Conservation (phyloP, 2,888 invertebrate species). For the Eupeodes latifasciatus region DNA sequence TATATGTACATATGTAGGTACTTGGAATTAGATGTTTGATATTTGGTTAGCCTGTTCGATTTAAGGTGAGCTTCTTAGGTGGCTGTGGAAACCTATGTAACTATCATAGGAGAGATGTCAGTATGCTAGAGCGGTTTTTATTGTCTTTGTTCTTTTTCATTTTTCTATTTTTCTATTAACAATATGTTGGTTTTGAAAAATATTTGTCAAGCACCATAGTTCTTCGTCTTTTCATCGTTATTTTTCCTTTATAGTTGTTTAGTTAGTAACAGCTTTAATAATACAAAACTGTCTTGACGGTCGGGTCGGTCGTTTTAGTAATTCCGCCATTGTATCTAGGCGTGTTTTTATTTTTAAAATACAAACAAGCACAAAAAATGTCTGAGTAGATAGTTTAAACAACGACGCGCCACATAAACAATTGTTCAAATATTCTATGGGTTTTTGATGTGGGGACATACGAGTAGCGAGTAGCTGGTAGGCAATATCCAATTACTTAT, state of each 20-base stretch:
- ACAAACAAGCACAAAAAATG: slow-evolving; percentile 1
- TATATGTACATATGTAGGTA: too few species aligned
- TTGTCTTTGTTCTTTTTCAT: not conserved
- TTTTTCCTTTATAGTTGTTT: slow-evolving; percentile 2
- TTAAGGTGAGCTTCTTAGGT: slow-evolving; percentile 1
- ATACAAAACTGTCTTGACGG: not conserved
- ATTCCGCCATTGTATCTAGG: not conserved
- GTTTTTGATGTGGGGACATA: not conserved
- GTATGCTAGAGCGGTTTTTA: not conserved
- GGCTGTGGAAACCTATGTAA: too few species aligned
- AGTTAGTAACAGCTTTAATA: slow-evolving; percentile 20
- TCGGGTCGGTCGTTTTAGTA: not conserved
- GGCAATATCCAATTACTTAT: not conserved
- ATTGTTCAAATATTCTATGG: slow-evolving; percentile 50
- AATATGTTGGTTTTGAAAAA: slow-evolving; percentile 18
- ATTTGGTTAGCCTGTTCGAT: slow-evolving; percentile 29
- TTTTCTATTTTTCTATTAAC: not conserved
- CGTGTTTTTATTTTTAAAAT: slow-evolving; percentile 8
- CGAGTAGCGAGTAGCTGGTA: too few species aligned
- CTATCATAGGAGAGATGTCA: too few species aligned
- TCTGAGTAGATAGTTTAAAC: not conserved
- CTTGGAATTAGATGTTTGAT: not conserved
- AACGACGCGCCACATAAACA: slow-evolving; percentile 37
- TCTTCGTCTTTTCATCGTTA: not conserved
- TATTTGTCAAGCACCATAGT: slow-evolving; percentile 31